These are phyloP conservation scores for Dromas ardeola DNA, from an alignment of 2,113 vertebrate species.

Conservation along the genomic window DNA sequence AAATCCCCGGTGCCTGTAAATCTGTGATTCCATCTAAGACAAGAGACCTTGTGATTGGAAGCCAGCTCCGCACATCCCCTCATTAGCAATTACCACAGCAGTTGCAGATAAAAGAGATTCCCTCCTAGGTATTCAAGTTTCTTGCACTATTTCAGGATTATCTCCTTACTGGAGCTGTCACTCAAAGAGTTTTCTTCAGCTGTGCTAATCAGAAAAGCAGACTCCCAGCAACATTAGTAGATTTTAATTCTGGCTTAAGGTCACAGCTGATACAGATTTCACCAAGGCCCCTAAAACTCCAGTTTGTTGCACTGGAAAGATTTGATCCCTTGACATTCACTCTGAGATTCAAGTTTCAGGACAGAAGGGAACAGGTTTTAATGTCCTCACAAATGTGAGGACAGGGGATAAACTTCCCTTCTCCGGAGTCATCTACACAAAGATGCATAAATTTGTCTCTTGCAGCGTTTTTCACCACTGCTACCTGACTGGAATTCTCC, in stretches of 20 bases:
- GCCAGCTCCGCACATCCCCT: background rate
- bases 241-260: background rate
- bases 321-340: background rate
- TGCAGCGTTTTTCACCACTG: background rate
- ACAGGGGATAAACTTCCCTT: background rate
- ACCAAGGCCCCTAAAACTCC: background rate
- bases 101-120: background rate
- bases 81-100: background rate
- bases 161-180: background rate
- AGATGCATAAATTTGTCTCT: background rate
- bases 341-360: background rate
- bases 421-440: background rate
- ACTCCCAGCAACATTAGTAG: background rate
- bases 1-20: slow-evolving; percentile 8
- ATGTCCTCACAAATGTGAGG: background rate
- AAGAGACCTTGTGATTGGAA: slow-evolving; percentile 26
- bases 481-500: background rate
- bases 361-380: background rate
- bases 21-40: slow-evolving; percentile 31
- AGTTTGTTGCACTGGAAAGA: background rate
- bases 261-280: background rate
- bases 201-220: background rate
- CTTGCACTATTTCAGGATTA: background rate
- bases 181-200: background rate
- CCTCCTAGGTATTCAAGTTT: background rate